Conservation (phyloP, 2,797 vertebrate species). For the Nannoperca australis region DNA sequence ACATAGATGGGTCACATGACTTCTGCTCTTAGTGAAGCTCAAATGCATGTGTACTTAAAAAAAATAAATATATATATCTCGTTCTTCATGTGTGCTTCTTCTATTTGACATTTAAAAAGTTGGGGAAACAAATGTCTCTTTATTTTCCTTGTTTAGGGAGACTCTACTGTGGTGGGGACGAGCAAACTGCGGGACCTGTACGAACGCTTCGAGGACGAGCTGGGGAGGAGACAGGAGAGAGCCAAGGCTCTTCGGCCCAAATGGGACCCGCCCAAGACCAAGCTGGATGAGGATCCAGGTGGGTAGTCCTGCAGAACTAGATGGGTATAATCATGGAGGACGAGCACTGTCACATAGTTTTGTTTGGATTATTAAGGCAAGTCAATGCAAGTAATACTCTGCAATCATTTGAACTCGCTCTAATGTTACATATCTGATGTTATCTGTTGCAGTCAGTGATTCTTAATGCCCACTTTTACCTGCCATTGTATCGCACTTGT, state of each 20-base stretch:
- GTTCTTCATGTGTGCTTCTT: not conserved
- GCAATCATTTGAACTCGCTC: not conserved
- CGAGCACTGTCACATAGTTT: no score
- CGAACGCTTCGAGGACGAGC: conserved; percentile 93
- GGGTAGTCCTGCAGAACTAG: not conserved
- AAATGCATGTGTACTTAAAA: not conserved
- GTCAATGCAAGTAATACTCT: not conserved
- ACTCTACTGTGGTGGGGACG: conserved; percentile 97
- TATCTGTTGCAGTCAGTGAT: not conserved
- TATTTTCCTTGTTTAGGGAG: conserved; percentile 84
- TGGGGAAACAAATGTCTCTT: not conserved
- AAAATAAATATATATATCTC: no score
- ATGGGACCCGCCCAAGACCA: conserved; percentile 97
- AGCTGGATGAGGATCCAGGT: conserved; percentile 95
- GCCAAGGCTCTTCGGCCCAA: conserved; percentile 91
- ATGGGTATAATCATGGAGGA: not conserved
- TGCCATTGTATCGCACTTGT: not conserved
- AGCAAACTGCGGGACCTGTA: conserved; percentile 93
- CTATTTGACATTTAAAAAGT: not conserved
- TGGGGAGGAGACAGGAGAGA: conserved; percentile 91
- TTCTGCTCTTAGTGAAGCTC: no score
- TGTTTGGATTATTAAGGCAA: not conserved
- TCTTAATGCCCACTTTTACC: not conserved
- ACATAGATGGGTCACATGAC: not conserved
- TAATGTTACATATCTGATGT: not conserved